phyloP scores from a whole-genome alignment of 2,113 vertebrate species.

The Shinisaurus crocodilurus region DNA sequence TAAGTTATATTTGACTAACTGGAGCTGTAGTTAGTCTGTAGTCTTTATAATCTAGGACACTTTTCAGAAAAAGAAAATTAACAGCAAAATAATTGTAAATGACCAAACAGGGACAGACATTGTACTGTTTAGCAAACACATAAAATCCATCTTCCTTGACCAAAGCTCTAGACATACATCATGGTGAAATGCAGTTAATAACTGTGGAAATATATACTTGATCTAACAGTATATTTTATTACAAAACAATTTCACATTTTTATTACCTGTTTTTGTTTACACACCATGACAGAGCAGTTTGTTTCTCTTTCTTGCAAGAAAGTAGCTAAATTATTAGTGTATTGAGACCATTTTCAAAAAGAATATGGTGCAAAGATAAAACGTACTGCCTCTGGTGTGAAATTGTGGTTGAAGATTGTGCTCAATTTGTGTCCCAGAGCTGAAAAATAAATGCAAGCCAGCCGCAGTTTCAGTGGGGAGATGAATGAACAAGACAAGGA shows the following conservation, averaged over 20 bases:
- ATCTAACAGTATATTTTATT: background rate
- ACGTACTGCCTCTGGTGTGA: background rate
- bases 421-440: background rate
- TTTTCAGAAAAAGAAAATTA: background rate
- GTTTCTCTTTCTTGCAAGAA: background rate
- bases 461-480: background rate
- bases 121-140: background rate
- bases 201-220: background rate
- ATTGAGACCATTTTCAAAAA: background rate
- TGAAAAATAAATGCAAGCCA: background rate
- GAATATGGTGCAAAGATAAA: background rate
- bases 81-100: constrained; percentile 4
- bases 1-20: background rate
- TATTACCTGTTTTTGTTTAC: background rate
- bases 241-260: background rate
- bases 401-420: background rate
- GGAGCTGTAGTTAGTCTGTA: background rate
- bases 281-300: background rate
- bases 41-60: background rate
- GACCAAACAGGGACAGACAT: background rate
- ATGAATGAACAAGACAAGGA: background rate
- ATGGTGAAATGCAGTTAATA: background rate
- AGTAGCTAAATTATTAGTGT: background rate
- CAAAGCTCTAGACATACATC: background rate
- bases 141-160: background rate